Conservation (phyloP, 2,888 invertebrate species). For the Prionchulus punctatus region DNA sequence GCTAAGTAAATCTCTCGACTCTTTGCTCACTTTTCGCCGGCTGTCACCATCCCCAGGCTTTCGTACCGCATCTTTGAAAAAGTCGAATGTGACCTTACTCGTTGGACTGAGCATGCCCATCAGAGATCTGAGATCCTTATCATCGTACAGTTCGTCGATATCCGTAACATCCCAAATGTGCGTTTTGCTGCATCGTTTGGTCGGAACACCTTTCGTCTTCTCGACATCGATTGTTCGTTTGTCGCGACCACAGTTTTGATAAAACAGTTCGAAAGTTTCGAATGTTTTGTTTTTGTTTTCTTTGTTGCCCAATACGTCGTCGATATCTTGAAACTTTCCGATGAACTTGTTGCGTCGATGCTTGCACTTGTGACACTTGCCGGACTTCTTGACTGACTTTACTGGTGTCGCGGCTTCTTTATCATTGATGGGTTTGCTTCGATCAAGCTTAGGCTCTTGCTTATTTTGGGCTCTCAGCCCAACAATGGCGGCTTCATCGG, state of each 20-base stretch:
- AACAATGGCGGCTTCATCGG: background rate
- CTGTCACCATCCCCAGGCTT: background rate
- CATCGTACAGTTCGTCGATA: constrained; percentile 8
- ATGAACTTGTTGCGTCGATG: constrained; percentile 4
- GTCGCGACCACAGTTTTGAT: background rate
- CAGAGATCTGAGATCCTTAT: constrained; percentile 1
- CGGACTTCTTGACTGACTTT: background rate
- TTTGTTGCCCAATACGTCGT: constrained; percentile 7
- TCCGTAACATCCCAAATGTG: constrained; percentile 3
- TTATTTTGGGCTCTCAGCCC: background rate
- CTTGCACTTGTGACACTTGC: background rate
- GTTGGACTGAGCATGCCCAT: constrained; percentile 9
- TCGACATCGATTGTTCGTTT: background rate
- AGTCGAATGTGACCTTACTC: constrained; percentile 8
- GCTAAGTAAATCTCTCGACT: no score
- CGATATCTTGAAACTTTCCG: constrained; percentile 7
- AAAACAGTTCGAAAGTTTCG: constrained; percentile 7
- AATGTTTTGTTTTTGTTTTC: constrained; percentile 7
- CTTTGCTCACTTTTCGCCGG: no score
- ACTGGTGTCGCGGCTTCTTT: no score
- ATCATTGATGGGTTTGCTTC: no score
- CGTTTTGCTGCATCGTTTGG: no score
- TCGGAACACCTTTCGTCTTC: constrained; percentile 6
- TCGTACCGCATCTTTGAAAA: background rate
- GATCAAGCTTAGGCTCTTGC: background rate